Percentiles rank a stretch among this genome's conserved stretches.
These are phyloP conservation scores for Portunus trituberculatus DNA, from an alignment of 1,140 invertebrate species.

Conservation along the genomic window DNA sequence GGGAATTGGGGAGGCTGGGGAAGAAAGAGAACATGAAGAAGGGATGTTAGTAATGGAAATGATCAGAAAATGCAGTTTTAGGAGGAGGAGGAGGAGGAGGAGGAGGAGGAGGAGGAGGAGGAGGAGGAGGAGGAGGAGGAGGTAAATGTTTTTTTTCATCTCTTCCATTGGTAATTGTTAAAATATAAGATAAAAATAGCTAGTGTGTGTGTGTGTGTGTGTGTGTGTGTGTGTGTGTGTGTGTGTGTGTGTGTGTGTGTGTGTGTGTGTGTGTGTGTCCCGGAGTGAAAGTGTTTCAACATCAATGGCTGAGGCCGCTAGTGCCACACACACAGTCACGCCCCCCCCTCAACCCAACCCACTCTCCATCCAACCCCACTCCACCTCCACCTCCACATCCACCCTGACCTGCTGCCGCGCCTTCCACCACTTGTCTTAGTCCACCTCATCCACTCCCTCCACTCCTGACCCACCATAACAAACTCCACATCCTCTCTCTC, in stretches of 20 bases:
- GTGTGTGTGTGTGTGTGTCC: background rate
- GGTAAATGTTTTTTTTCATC: background rate
- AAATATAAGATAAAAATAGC: no score
- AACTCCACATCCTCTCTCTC: background rate
- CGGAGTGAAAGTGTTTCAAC: constrained; percentile 12
- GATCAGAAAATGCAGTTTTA: background rate
- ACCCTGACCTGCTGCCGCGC: no score
- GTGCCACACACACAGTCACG: background rate
- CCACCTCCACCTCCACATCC: background rate
- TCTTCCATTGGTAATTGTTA: no score
- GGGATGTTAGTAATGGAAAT: background rate
- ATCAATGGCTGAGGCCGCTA: background rate
- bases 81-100: no score
- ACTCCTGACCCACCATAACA: background rate
- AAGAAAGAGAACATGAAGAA: background rate
- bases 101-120: background rate
- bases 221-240: constrained; percentile 17
- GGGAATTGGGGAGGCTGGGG: background rate
- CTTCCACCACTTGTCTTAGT: no score
- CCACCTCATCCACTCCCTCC: background rate
- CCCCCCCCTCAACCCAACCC: no score
- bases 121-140: constrained; percentile 6
- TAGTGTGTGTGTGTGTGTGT: background rate
- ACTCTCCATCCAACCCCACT: no score
- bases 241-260: constrained; percentile 20